Percentiles rank a stretch among this genome's conserved stretches.
phyloP scores from a whole-genome alignment of 1,140 invertebrate species.

The Drosophila pachea region DNA sequence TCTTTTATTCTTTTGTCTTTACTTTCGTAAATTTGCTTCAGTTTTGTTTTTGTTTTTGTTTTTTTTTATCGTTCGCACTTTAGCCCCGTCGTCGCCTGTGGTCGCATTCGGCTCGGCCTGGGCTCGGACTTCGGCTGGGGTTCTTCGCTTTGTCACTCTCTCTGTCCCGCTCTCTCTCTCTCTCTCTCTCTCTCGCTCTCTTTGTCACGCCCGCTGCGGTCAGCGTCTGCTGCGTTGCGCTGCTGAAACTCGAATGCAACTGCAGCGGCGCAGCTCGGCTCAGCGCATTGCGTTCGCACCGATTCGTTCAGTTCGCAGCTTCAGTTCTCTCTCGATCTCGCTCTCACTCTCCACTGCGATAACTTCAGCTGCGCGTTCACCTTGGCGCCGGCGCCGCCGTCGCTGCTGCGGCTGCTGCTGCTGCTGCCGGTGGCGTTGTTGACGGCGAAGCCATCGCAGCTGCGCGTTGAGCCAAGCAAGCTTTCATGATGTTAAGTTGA shows the following conservation, averaged over 20 bases:
- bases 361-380: slow-evolving; percentile 29
- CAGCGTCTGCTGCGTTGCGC: slow-evolving; percentile 79
- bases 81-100: slow-evolving; percentile 24
- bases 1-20: not conserved
- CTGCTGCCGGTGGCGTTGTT: slow-evolving; percentile 30
- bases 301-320: slow-evolving; percentile 13
- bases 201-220: slow-evolving; percentile 79
- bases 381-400: slow-evolving; percentile 31
- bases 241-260: slow-evolving; percentile 71
- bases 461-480: slow-evolving; percentile 58
- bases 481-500: slow-evolving; percentile 42
- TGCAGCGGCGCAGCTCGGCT: slow-evolving; percentile 33
- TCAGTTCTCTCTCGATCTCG: not conserved
- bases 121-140: slow-evolving; percentile 8
- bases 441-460: slow-evolving; percentile 44
- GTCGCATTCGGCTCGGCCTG: slow-evolving; percentile 22
- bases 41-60: slow-evolving; percentile 3
- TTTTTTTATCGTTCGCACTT: slow-evolving; percentile 25
- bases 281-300: slow-evolving; percentile 27
- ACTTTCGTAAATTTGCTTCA: not conserved
- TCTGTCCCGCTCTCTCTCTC: slow-evolving; percentile 21
- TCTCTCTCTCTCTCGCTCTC: slow-evolving; percentile 25
- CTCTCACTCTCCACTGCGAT: slow-evolving; percentile 1
- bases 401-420: slow-evolving; percentile 34
- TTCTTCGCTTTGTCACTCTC: slow-evolving; percentile 1